Conservation (phyloP, 2,797 vertebrate genomes). For the Choloepus didactylus region DNA sequence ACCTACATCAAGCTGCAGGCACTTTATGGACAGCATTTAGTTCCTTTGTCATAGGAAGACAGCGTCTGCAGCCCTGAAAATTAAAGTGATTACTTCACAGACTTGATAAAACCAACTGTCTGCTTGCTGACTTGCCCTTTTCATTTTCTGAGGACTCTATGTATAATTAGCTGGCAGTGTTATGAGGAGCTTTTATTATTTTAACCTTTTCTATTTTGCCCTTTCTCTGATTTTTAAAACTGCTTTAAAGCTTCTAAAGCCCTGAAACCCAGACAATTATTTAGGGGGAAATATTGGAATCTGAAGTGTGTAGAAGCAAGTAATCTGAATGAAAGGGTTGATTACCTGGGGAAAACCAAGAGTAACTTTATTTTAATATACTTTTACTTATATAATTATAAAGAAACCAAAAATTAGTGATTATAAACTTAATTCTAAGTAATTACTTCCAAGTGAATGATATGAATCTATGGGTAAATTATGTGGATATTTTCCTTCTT, state of each 20-base stretch:
- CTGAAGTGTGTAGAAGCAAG: accelerated
- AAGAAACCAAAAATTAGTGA: background rate
- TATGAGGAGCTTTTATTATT: accelerated
- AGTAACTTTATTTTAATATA: background rate
- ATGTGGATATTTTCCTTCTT: background rate
- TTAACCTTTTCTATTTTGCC: background rate
- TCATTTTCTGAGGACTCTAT: accelerated
- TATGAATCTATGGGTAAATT: background rate
- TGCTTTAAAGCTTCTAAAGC: background rate
- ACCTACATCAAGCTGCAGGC: accelerated
- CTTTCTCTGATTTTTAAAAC: background rate
- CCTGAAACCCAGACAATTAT: background rate
- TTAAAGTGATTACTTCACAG: background rate
- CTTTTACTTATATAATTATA: background rate
- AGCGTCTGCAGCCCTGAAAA: accelerated
- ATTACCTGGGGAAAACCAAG: background rate
- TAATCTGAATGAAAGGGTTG: background rate
- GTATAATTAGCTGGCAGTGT: accelerated
- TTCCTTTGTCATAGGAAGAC: accelerated
- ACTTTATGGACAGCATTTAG: too few species aligned
- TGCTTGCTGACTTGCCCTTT: background rate
- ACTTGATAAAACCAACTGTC: background rate
- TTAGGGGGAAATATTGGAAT: background rate
- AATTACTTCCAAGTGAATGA: too few species aligned
- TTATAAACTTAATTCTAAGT: background rate